phyloP scores from a whole-genome alignment of 2,113 vertebrate genomes.

The Colistium nudipinnis region DNA sequence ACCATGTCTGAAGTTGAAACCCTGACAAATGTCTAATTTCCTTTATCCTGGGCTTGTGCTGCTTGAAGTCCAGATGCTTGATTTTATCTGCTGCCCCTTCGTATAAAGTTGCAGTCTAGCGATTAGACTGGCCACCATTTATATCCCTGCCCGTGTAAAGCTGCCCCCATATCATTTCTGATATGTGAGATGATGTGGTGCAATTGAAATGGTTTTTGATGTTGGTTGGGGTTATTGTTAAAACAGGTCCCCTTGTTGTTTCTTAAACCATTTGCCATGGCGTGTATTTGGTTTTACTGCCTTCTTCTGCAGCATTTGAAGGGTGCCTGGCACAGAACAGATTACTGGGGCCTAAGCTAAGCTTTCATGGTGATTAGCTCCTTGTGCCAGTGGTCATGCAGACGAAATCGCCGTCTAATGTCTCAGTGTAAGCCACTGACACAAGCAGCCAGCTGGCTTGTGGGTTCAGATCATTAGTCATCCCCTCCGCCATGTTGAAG shows the following conservation, averaged over 20 bases:
- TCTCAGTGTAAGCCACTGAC: slow-evolving; percentile 32
- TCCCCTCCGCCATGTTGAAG: slow-evolving; percentile 27
- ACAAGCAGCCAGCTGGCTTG: slow-evolving; percentile 26
- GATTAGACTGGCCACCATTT: too few relatives aligned
- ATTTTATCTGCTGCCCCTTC: not conserved
- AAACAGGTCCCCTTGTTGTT: too few relatives aligned
- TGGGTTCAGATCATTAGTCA: slow-evolving; percentile 31
- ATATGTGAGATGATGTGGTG: too few relatives aligned
- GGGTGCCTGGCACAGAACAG: not conserved
- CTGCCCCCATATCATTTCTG: too few relatives aligned
- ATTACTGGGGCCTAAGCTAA: not conserved
- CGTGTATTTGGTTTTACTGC: not conserved
- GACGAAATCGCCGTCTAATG: slow-evolving; percentile 23
- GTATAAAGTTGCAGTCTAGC: not conserved
- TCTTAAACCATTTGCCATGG: too few relatives aligned
- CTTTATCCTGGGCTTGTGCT: not conserved
- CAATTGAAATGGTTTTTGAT: too few relatives aligned
- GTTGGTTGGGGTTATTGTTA: too few relatives aligned
- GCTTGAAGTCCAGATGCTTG: not conserved
- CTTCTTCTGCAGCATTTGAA: not conserved
- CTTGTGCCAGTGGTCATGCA: slow-evolving; percentile 12
- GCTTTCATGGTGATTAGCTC: not conserved
- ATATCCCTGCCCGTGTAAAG: too few relatives aligned
- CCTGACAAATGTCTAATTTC: too few relatives aligned
- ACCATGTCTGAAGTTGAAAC: too few relatives aligned